phyloP scores from a whole-genome alignment of 1,140 invertebrate genomes.

The Rhynchophorus ferrugineus region DNA sequence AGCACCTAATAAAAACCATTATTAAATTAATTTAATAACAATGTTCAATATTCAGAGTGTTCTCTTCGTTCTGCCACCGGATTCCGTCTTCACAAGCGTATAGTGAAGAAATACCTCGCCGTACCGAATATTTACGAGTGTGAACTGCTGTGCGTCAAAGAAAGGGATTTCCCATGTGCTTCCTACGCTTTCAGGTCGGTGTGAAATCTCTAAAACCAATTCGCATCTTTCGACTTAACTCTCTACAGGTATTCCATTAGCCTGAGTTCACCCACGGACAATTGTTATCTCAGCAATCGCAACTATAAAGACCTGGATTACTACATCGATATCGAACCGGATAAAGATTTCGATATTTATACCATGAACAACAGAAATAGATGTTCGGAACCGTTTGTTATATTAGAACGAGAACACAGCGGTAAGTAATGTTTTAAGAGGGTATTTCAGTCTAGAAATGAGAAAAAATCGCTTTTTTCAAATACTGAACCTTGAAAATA shows the following conservation, averaged over 20 bases:
- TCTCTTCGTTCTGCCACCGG: constrained; percentile 64
- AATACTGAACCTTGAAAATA: too few relatives aligned
- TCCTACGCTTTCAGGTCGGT: constrained; percentile 66
- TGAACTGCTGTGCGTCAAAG: constrained; percentile 62
- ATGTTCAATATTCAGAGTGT: constrained; percentile 51
- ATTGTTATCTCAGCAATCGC: constrained; percentile 65
- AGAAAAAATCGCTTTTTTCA: too few relatives aligned
- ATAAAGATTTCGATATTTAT: constrained; percentile 73
- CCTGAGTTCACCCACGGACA: constrained; percentile 48
- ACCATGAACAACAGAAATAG: constrained; percentile 50
- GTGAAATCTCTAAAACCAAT: not conserved
- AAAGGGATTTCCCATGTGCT: constrained; percentile 60
- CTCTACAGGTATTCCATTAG: constrained; percentile 41
- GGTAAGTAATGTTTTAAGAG: constrained; percentile 32
- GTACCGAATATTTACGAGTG: constrained; percentile 64
- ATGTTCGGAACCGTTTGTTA: constrained; percentile 25
- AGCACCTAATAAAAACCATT: too few relatives aligned
- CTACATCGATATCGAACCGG: constrained; percentile 63
- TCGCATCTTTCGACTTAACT: not conserved
- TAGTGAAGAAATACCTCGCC: constrained; percentile 54
- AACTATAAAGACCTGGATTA: constrained; percentile 59
- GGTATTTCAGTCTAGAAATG: too few relatives aligned
- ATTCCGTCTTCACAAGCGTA: constrained; percentile 57
- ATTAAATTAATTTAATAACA: too few relatives aligned
- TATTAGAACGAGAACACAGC: constrained; percentile 31